Conservation (phyloP, 2,113 vertebrate species). For the Muntiacus reevesi region DNA sequence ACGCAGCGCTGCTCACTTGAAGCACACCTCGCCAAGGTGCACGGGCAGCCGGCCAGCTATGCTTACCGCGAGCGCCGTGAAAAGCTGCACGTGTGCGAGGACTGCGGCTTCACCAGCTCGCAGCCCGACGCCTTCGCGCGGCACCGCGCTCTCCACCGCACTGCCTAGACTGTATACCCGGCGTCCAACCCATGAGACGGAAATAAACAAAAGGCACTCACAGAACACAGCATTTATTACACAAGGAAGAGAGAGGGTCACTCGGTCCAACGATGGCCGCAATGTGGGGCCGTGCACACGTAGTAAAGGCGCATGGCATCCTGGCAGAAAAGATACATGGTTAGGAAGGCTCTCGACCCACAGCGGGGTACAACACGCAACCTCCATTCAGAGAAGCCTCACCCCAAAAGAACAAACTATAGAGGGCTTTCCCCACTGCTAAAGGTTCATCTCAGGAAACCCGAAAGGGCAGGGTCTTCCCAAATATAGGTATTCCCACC, state of each 20-base stretch:
- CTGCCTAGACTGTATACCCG: not conserved
- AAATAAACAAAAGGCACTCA: conserved; percentile 46
- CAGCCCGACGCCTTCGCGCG: conserved; percentile 84
- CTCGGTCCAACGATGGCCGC: conserved; percentile 95
- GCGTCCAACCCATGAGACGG: not conserved
- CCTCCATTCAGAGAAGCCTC: not conserved
- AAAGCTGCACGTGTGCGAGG: conserved; percentile 93
- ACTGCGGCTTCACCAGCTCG: conserved; percentile 89
- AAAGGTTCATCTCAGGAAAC: not conserved
- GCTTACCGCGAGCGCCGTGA: conserved; percentile 90
- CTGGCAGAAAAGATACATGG: conserved; percentile 68
- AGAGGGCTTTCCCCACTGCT: not conserved
- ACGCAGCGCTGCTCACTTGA: conserved; percentile 93
- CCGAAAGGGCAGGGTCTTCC: not conserved
- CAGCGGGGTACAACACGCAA: not conserved
- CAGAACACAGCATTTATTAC: conserved; percentile 50
- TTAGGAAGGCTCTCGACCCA: not conserved
- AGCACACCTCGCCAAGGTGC: conserved; percentile 91
- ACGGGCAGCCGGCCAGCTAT: conserved; percentile 86
- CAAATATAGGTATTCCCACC: not conserved
- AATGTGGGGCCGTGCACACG: conserved; percentile 94
- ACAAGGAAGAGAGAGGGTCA: conserved; percentile 61
- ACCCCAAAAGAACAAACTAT: not conserved
- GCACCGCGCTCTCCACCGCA: conserved; percentile 83
- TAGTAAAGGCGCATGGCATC: conserved; percentile 96